These are phyloP conservation scores for Aptenodytes patagonicus DNA, from an alignment of 2,113 vertebrate genomes.

Conservation along the genomic window DNA sequence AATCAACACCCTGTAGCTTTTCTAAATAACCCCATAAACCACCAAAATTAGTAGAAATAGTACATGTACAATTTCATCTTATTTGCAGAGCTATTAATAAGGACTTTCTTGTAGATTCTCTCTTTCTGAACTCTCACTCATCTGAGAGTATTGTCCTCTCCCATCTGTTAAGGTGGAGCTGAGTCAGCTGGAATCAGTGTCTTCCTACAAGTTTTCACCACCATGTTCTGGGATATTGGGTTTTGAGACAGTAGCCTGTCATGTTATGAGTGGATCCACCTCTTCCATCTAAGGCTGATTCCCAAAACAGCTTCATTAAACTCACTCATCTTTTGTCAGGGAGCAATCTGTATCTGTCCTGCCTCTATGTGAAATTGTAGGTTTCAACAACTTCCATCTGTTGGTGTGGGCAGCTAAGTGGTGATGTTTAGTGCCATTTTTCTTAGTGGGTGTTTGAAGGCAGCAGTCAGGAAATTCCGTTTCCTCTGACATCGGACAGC, in stretches of 20 bases:
- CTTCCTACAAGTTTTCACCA: not conserved
- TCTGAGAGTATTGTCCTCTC: not conserved
- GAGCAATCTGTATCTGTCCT: not conserved
- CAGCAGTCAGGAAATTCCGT: not conserved
- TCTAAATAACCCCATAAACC: not conserved
- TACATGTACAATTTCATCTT: not conserved
- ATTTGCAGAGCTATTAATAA: not conserved
- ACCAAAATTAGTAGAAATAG: not conserved
- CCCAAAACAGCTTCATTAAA: not conserved
- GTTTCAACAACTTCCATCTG: not conserved
- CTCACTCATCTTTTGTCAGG: not conserved
- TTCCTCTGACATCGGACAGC: not conserved
- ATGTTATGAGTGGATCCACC: not conserved
- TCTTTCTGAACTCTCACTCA: not conserved
- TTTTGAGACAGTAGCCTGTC: not conserved
- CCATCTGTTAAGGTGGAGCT: not conserved
- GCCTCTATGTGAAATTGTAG: not conserved
- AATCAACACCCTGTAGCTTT: not conserved
- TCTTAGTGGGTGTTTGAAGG: not conserved
- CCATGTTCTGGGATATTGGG: fast-evolving
- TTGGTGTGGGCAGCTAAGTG: not conserved
- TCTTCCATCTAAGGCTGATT: not conserved
- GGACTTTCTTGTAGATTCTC: not conserved
- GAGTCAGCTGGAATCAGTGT: not conserved
- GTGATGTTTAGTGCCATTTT: not conserved